Evolutionary conservation across 2,113 vertebrate genomes (phyloP), one percentile per base, ranked within the genome.

Genomic region (Bufo gargarizans): DNA sequence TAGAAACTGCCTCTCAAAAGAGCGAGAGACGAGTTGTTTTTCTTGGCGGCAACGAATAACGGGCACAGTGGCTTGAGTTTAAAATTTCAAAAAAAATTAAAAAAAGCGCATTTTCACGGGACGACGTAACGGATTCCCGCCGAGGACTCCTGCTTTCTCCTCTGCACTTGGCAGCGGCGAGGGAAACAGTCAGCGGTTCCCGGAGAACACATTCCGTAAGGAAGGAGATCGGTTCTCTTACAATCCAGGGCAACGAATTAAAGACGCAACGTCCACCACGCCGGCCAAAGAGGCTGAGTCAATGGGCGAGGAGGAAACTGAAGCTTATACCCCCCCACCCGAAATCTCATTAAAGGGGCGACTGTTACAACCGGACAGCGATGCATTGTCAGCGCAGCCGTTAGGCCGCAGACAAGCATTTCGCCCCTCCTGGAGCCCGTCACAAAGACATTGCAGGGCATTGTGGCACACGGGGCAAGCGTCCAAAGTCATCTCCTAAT

Each of bases 1-100:
- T 87, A 87, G 86, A 82, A 87, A 87, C 86, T 33, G 86, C 63
- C 86, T 49, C 65, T 47, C 67, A 87, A 82, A 82, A 87, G 63
- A 71, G 69, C 69, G 50, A 72, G 63, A 76, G 77, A 82, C 5
- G 53, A 88, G 43, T 88, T 88, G 86, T 82, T 82, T 82, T 82
- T 72, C 55, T 88, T 82, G 77, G 86, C 77, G 81, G 77, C 22
- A 71, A 67, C 86, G 86, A 87, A 69, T 71, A 86, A 14, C 43
- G 58, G 56, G 76, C 76, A 79, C 59, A 86, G 78, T 55, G 63
- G 82, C 63, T 84, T 83, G 0, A 16, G 47, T 55, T 84, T 9
- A 63, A 84, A 84, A 55, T n/a, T 22, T 6, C 14, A 83, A 22
- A 7, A 9, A 16, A 33, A 20, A 58, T 19, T 17, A 45, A 80